These are phyloP conservation scores for Columba janthina DNA, from an alignment of 2,113 vertebrate genomes.

Conservation along the genomic window DNA sequence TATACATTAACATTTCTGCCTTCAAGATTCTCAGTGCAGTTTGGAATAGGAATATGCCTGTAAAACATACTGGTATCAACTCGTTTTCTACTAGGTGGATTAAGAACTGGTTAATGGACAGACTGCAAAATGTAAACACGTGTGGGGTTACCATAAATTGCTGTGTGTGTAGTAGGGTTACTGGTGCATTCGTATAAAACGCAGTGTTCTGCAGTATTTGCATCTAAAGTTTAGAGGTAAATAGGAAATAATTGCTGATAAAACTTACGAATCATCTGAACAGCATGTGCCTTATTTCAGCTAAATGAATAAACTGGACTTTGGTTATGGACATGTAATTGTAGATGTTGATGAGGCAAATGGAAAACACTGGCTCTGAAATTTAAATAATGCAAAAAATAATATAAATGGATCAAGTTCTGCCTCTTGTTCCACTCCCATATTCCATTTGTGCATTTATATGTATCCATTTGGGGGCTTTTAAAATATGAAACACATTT, in stretches of 20 bases:
- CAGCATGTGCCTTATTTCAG: background rate
- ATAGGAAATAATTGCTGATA: slow-evolving; percentile 15
- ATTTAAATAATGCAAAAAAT: background rate
- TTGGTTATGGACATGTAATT: background rate
- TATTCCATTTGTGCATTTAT: background rate
- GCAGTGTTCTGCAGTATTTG: background rate
- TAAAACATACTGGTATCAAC: background rate
- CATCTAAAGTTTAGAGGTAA: background rate
- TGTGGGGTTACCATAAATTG: background rate
- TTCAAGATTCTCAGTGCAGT: background rate
- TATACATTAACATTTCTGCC: background rate
- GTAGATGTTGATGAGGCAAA: background rate
- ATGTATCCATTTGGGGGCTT: background rate
- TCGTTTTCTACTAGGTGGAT: background rate
- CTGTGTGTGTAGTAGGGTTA: background rate
- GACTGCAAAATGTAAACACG: background rate
- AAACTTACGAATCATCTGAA: background rate
- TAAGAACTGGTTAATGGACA: background rate
- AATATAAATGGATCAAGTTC: background rate
- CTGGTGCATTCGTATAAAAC: background rate
- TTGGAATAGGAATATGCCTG: background rate
- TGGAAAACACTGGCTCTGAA: background rate
- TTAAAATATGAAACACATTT: background rate
- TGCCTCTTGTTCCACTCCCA: background rate
- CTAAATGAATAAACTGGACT: background rate